A percentile compares a stretch with the other conserved stretches of the same genome.
These are phyloP conservation scores for Ctenopoma multispine DNA, from an alignment of 2,797 vertebrate species.

Conservation along the genomic window DNA sequence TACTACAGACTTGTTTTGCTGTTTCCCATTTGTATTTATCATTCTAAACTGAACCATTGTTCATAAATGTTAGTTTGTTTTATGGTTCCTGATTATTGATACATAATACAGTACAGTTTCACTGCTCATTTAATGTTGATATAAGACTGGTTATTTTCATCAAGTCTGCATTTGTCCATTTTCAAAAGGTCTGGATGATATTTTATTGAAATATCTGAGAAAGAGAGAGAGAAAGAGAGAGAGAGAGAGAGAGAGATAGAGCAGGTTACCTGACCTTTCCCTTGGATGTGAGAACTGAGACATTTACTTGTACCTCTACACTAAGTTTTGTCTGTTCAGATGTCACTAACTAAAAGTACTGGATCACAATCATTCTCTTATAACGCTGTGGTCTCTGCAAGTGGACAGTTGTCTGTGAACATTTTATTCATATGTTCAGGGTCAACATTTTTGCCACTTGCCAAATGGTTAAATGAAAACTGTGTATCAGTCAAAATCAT, in stretches of 20 bases:
- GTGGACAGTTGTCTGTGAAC: too few species aligned
- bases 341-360: neutral
- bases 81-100: conserved; percentile 10
- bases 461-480: too few species aligned
- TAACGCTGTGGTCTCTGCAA: too few species aligned
- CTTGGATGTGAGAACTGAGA: neutral
- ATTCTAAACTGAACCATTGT: conserved; percentile 8
- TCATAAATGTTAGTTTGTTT: too few species aligned
- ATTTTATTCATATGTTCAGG: neutral
- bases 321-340: neutral
- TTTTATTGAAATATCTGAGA: conserved; percentile 2
- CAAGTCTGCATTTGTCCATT: conserved; percentile 3
- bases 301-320: neutral
- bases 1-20: neutral
- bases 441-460: too few species aligned
- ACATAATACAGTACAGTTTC: conserved; percentile 5
- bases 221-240: neutral
- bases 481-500: too few species aligned
- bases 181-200: neutral
- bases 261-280: neutral
- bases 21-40: neutral
- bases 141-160: conserved; percentile 4
- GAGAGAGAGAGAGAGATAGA: too few species aligned
- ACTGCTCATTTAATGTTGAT: conserved; percentile 16
- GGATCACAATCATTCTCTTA: too few species aligned